These are phyloP conservation scores for Troilus luridus DNA, from an alignment of 2,888 invertebrate species.

Conservation along the genomic window DNA sequence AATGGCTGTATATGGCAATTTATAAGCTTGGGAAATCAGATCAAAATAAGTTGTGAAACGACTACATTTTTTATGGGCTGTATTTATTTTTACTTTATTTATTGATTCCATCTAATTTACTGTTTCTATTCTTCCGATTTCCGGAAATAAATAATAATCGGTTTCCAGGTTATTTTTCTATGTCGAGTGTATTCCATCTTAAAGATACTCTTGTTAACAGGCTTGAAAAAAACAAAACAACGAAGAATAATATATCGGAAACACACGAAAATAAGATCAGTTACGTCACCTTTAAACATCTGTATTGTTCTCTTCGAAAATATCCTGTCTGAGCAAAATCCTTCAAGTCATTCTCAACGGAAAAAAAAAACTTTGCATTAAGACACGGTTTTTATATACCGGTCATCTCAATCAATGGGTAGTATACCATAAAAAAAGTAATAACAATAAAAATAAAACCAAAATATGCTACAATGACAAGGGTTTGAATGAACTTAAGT, in stretches of 20 bases:
- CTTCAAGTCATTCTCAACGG: not conserved
- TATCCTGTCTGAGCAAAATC: not conserved
- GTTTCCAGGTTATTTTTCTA: not conserved
- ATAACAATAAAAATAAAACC: not conserved
- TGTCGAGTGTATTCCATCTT: not conserved
- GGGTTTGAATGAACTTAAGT: not conserved
- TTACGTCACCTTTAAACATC: not conserved
- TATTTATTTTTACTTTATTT: too few relatives aligned
- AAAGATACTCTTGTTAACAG: not conserved
- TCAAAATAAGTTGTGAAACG: too few relatives aligned
- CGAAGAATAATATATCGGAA: not conserved
- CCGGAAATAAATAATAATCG: not conserved
- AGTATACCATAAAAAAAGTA: not conserved
- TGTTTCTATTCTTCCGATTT: not conserved
- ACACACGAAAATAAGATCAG: not conserved
- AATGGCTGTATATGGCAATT: too few relatives aligned
- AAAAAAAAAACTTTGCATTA: not conserved
- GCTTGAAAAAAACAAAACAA: too few relatives aligned
- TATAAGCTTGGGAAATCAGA: too few relatives aligned
- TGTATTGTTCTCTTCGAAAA: not conserved
- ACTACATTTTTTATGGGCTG: too few relatives aligned
- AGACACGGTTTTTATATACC: not conserved
- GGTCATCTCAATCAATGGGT: not conserved
- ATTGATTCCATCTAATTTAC: too few relatives aligned
- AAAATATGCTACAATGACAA: not conserved